A percentile compares a stretch with the other conserved stretches of the same genome.
Evolutionary conservation across 1,140 invertebrate species (phyloP).

Genomic region (Drosophila cardini): DNA sequence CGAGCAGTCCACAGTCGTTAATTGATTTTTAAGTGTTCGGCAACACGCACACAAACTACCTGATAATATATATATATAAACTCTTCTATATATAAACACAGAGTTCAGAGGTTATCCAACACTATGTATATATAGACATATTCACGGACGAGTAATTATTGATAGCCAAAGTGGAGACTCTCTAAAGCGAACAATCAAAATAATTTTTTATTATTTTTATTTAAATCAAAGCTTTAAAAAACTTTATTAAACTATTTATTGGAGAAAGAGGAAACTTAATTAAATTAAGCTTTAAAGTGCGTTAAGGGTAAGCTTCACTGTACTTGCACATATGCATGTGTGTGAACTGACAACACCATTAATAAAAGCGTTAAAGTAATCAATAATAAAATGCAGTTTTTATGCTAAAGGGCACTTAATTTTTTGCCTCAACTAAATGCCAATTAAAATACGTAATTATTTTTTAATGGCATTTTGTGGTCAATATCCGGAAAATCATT

Average conservation of each 20-base stretch:
- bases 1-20: constrained; percentile 42
- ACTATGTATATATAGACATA: constrained; percentile 1
- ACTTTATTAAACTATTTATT: background rate
- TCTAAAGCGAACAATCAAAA: background rate
- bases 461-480: constrained; percentile 82
- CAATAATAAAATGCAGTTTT: constrained; percentile 55
- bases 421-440: constrained; percentile 72
- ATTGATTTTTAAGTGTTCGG: constrained; percentile 74
- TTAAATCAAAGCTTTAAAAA: too few relatives aligned
- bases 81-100: background rate
- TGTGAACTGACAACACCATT: constrained; percentile 5
- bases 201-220: background rate
- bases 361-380: constrained; percentile 67
- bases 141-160: constrained; percentile 13
- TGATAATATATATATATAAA: background rate
- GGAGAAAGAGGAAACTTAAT: too few relatives aligned
- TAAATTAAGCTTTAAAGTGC: background rate
- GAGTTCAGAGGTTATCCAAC: constrained; percentile 1
- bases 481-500: constrained; percentile 76
- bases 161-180: background rate
- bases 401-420: constrained; percentile 39
- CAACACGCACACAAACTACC: constrained; percentile 24
- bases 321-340: background rate
- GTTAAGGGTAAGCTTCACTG: constrained; percentile 16
- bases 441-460: constrained; percentile 82